Conservation (phyloP, 1,140 invertebrate genomes). For the Archegozetes longisetosus region DNA sequence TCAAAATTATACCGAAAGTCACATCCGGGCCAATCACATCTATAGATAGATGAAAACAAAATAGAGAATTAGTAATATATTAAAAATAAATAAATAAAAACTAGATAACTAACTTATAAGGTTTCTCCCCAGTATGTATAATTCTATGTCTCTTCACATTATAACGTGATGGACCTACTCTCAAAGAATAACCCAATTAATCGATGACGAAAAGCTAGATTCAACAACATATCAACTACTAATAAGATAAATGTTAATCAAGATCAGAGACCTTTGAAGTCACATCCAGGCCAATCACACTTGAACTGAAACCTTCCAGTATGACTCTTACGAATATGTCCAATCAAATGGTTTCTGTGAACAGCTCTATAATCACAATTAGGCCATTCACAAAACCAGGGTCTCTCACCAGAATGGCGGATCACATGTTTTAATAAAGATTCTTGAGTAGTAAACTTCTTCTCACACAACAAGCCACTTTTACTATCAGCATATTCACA, state of each 20-base stretch:
- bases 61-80: not conserved
- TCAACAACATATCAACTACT: not conserved
- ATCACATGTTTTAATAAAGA: not conserved
- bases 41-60: too few species aligned
- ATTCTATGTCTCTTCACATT: not conserved
- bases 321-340: not conserved
- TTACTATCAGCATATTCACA: not conserved
- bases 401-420: conserved; percentile 47
- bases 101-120: not conserved
- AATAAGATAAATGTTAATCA: not conserved
- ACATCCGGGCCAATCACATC: not conserved
- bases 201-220: not conserved
- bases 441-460: conserved; percentile 5
- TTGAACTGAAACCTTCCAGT: not conserved
- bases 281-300: not conserved
- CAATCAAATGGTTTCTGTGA: not conserved
- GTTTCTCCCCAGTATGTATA: not conserved
- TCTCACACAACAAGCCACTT: not conserved
- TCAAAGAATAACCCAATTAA: not conserved
- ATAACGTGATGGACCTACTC: not conserved
- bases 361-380: conserved; percentile 51
- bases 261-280: not conserved
- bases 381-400: conserved; percentile 50
- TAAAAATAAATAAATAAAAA: not conserved
- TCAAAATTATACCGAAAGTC: too few species aligned